These are phyloP conservation scores for Dendropsophus ebraccatus DNA, from an alignment of 2,113 vertebrate genomes.

Conservation along the genomic window DNA sequence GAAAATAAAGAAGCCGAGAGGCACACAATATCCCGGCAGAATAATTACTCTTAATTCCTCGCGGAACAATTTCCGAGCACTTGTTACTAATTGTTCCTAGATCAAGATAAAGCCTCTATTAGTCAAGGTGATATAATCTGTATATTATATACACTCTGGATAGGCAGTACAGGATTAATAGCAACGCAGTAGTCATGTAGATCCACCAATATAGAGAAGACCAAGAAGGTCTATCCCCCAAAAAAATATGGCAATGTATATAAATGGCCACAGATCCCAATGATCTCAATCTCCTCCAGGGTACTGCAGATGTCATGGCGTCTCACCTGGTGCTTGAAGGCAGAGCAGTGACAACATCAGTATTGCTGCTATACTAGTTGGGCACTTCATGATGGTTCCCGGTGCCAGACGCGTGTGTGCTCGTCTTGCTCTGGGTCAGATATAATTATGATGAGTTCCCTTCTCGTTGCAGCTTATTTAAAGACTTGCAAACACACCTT, in stretches of 20 bases:
- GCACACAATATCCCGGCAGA: too few relatives aligned
- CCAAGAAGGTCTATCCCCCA: too few relatives aligned
- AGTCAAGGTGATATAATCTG: too few relatives aligned
- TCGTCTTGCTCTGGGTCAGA: background rate
- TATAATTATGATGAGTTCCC: conserved; percentile 3
- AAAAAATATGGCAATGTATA: background rate
- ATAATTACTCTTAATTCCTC: background rate
- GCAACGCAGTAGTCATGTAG: background rate
- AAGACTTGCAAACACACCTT: conserved; percentile 29
- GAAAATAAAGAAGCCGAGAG: background rate
- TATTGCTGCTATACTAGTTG: background rate
- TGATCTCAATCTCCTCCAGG: background rate
- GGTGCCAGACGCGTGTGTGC: background rate
- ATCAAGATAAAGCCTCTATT: background rate
- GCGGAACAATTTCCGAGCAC: background rate
- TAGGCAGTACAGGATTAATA: background rate
- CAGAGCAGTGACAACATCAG: conserved; percentile 14
- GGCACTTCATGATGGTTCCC: background rate
- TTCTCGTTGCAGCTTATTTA: conserved; percentile 4
- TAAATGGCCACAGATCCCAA: background rate
- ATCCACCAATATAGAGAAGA: background rate
- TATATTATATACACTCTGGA: background rate
- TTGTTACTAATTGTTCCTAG: background rate
- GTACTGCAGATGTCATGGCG: background rate
- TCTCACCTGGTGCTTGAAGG: background rate